phyloP scores from a whole-genome alignment of 2,888 invertebrate genomes.

The Megaustenia siamemsis region DNA sequence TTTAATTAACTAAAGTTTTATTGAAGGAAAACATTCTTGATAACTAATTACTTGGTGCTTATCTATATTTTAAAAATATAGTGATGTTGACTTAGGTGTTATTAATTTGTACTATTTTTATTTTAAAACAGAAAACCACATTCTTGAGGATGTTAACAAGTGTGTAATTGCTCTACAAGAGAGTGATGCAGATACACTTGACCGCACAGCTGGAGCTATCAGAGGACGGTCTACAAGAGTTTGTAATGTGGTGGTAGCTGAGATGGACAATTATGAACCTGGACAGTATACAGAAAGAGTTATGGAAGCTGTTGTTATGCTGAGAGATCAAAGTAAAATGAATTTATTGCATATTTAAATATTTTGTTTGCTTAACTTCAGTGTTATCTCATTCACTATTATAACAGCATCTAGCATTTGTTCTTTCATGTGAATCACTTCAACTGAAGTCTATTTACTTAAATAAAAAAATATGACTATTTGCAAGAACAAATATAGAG shows the following conservation, averaged over 20 bases:
- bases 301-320: conserved; percentile 94
- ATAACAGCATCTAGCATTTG: too few species aligned
- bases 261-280: conserved; percentile 99
- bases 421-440: too few species aligned
- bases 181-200: conserved; percentile 92
- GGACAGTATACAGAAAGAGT: conserved; percentile 98
- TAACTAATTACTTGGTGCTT: too few species aligned
- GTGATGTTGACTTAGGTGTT: too few species aligned
- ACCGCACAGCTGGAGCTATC: conserved; percentile 96
- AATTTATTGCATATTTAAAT: not conserved
- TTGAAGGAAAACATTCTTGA: too few species aligned
- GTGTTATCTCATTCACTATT: not conserved
- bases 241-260: conserved; percentile 97
- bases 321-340: conserved; percentile 87
- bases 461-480: too few species aligned
- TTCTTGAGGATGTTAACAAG: conserved; percentile 98
- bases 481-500: too few species aligned
- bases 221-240: conserved; percentile 95
- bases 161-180: conserved; percentile 97
- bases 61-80: too few species aligned
- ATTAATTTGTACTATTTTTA: too few species aligned
- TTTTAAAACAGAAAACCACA: conserved; percentile 91
- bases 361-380: not conserved
- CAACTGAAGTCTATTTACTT: too few species aligned
- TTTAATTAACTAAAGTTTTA: too few species aligned